Conservation (phyloP, 2,113 vertebrate species). For the Varanus komodoensis region DNA sequence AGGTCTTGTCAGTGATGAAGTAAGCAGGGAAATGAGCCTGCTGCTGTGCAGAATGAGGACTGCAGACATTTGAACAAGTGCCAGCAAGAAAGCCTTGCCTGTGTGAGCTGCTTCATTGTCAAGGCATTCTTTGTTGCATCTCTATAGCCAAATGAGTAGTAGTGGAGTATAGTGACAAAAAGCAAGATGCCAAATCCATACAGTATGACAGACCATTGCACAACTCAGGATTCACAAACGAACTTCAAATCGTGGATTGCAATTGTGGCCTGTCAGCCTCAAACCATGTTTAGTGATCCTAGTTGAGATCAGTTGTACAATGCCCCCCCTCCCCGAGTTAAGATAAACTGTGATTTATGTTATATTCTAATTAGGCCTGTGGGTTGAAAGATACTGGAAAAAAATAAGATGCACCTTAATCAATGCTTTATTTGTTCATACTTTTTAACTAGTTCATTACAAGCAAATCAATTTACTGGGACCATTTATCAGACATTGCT, state of each 20-base stretch:
- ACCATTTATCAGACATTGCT: slow-evolving; percentile 93
- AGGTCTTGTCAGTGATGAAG: not conserved
- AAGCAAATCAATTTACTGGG: slow-evolving; percentile 94
- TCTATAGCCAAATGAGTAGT: no score
- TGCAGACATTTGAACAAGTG: not conserved
- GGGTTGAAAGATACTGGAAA: not conserved
- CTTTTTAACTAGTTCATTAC: slow-evolving; percentile 80
- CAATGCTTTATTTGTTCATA: not conserved
- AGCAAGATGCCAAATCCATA: not conserved
- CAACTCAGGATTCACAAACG: not conserved
- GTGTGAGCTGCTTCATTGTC: not conserved
- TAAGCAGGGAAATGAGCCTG: not conserved
- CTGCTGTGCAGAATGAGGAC: not conserved
- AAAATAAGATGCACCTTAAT: not conserved
- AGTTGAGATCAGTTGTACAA: not conserved
- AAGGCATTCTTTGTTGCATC: not conserved
- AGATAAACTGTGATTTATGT: not conserved
- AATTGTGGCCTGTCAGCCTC: not conserved
- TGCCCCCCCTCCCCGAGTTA: not conserved
- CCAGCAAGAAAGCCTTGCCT: no score
- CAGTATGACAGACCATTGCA: not conserved
- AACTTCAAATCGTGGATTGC: not conserved
- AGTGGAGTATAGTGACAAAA: not conserved
- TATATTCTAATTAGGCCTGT: not conserved
- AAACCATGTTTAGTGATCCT: not conserved